A percentile compares a stretch with the other conserved stretches of the same genome.
These are phyloP conservation scores for Luperina testacea DNA, from an alignment of 2,888 invertebrate genomes.

Conservation along the genomic window DNA sequence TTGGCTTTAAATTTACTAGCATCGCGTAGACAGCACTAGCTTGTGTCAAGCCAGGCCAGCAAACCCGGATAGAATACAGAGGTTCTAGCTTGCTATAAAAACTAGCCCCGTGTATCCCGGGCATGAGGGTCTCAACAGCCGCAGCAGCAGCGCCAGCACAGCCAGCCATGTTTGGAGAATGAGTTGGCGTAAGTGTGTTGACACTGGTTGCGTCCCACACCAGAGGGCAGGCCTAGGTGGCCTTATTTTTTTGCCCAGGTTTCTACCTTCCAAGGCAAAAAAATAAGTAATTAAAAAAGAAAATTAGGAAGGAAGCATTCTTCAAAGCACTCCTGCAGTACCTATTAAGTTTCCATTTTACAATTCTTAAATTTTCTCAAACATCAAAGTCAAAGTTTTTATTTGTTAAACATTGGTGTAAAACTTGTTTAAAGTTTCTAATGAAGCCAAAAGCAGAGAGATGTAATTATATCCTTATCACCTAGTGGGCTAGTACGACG, in stretches of 20 bases:
- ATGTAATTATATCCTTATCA: constrained; percentile 12
- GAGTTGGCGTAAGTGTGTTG: neutral
- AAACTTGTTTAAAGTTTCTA: constrained; percentile 17
- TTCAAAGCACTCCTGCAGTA: neutral
- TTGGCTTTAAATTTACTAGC: too few relatives aligned
- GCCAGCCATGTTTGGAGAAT: neutral
- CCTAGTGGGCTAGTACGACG: neutral
- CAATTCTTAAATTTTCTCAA: neutral
- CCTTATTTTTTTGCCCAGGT: too few relatives aligned
- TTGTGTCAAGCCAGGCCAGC: too few relatives aligned
- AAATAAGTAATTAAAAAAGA: neutral
- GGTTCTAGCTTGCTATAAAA: too few relatives aligned
- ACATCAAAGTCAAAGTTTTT: neutral
- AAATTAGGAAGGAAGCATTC: neutral
- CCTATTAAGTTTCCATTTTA: neutral
- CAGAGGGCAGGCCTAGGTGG: neutral
- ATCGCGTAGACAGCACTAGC: too few relatives aligned
- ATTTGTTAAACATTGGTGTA: neutral
- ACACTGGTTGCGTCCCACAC: neutral
- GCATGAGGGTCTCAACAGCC: neutral
- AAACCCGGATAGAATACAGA: too few relatives aligned
- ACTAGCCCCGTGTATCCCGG: too few relatives aligned
- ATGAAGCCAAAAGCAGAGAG: neutral
- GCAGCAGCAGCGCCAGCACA: too few relatives aligned
- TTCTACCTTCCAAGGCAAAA: neutral